Conservation (phyloP, 2,888 invertebrate species). For the Aporophyla nigra region DNA sequence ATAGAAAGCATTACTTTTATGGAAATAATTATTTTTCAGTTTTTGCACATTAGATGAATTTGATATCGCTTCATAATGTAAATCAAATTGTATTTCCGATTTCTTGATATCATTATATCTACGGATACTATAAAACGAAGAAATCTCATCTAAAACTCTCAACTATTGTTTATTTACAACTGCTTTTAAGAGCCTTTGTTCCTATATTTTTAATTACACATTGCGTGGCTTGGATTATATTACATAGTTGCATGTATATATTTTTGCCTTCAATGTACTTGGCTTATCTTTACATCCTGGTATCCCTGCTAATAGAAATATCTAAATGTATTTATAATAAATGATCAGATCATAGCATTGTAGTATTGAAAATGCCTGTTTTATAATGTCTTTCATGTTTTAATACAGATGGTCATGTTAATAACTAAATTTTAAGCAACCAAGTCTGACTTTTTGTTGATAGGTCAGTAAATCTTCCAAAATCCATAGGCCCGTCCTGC, state of each 20-base stretch:
- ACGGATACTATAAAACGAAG: background rate
- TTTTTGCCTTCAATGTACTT: background rate
- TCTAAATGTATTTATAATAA: background rate
- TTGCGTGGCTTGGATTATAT: background rate
- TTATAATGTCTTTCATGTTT: background rate
- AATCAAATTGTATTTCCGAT: background rate
- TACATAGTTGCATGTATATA: background rate
- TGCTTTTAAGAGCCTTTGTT: slow-evolving; percentile 42
- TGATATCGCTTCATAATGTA: background rate
- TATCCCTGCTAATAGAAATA: background rate
- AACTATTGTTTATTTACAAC: slow-evolving; percentile 56
- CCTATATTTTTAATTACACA: background rate
- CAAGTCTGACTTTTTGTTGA: background rate
- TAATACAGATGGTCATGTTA: background rate
- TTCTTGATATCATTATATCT: background rate
- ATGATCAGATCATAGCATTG: too few relatives aligned
- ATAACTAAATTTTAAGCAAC: background rate
- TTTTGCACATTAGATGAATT: background rate
- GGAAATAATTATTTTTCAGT: slow-evolving; percentile 9
- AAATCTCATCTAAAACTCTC: background rate
- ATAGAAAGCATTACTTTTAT: slow-evolving; percentile 21
- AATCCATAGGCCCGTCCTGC: background rate
- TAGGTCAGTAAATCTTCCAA: background rate
- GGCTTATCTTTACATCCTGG: slow-evolving; percentile 12
- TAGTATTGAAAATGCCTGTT: background rate